phyloP scores from a whole-genome alignment of 2,113 vertebrate species.

The Corythaixoides concolor region DNA sequence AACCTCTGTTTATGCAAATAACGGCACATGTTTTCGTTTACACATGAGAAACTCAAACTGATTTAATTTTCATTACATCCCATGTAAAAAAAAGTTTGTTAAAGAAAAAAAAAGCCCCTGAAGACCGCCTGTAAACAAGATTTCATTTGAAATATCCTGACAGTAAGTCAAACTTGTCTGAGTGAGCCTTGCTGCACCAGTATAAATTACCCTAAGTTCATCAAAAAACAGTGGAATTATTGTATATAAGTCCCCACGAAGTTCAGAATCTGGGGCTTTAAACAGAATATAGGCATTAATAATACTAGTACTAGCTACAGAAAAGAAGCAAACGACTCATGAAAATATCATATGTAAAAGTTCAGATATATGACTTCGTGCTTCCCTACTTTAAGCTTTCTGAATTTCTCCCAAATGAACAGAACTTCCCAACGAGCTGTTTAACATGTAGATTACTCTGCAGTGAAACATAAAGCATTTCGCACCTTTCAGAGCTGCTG shows the following conservation, averaged over 20 bases:
- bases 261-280: background rate
- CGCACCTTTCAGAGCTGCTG: background rate
- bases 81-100: background rate
- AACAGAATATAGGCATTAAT: background rate
- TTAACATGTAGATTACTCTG: background rate
- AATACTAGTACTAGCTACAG: background rate
- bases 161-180: background rate
- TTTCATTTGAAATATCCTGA: background rate
- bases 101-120: background rate
- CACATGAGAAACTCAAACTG: background rate
- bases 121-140: background rate
- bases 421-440: background rate
- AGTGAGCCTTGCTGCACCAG: fast-evolving
- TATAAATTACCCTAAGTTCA: background rate
- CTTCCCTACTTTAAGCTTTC: background rate
- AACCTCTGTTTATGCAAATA: background rate
- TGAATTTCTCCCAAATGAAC: background rate
- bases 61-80: background rate
- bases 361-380: background rate
- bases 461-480: background rate
- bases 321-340: background rate
- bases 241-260: background rate
- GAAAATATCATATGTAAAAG: background rate
- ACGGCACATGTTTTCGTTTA: background rate
- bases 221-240: background rate